Conservation (phyloP, 2,113 vertebrate species). For the Scomber colias region DNA sequence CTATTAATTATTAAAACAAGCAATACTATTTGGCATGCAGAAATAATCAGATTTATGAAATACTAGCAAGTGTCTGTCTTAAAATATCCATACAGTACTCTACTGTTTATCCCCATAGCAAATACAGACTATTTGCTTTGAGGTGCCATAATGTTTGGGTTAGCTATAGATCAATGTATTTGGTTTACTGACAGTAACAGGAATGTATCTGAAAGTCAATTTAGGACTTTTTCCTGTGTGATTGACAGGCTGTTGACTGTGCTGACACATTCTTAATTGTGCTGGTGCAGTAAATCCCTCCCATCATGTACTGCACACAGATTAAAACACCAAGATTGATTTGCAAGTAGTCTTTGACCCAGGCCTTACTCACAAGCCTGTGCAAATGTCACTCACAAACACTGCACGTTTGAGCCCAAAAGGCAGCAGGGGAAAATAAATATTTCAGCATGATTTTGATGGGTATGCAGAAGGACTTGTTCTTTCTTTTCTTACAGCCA, state of each 20-base stretch:
- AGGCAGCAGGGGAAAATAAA: slow-evolving; percentile 16
- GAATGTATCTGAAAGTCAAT: slow-evolving; percentile 37
- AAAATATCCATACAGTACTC: slow-evolving; percentile 3
- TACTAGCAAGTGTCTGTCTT: background rate
- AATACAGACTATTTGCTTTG: slow-evolving; percentile 5
- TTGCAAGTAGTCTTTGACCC: slow-evolving; percentile 59
- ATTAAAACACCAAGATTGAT: slow-evolving; percentile 66
- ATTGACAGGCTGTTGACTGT: slow-evolving; percentile 54
- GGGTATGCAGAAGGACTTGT: background rate
- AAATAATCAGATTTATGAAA: background rate
- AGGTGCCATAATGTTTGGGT: background rate
- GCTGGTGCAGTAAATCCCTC: slow-evolving; percentile 47
- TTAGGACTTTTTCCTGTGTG: slow-evolving; percentile 34
- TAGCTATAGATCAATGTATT: slow-evolving; percentile 29
- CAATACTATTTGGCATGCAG: no score
- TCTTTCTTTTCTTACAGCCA: slow-evolving; percentile 30
- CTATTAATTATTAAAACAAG: no score
- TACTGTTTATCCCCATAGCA: background rate
- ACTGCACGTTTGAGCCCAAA: background rate
- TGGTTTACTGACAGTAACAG: slow-evolving; percentile 47
- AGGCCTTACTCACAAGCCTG: slow-evolving; percentile 6
- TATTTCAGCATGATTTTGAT: slow-evolving; percentile 23
- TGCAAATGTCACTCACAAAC: slow-evolving; percentile 28
- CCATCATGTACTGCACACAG: slow-evolving; percentile 37
- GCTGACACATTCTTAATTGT: slow-evolving; percentile 62